Conservation (phyloP, 2,113 vertebrate species). For the Lanius collurio region DNA sequence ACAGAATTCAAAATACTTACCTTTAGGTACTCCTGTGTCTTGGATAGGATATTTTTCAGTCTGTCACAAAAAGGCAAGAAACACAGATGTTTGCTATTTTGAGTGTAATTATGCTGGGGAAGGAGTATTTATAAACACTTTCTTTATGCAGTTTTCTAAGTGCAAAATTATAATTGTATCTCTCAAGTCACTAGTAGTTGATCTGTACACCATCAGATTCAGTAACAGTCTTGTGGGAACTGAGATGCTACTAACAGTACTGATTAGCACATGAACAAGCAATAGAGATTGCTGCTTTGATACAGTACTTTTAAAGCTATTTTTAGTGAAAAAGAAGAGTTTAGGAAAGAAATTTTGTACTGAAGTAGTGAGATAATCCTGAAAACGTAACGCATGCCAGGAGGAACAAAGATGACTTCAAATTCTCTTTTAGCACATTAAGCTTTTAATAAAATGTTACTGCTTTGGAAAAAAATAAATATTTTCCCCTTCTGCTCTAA, state of each 20-base stretch:
- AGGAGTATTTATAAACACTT: not conserved
- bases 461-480: not conserved
- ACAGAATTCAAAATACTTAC: conserved; percentile 65
- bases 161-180: not conserved
- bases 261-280: not conserved
- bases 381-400: not conserved
- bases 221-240: not conserved
- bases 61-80: conserved; percentile 69
- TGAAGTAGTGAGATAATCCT: not conserved
- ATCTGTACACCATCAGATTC: not conserved
- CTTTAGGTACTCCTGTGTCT: conserved; percentile 87
- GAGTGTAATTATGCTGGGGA: not conserved
- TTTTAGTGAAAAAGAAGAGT: not conserved
- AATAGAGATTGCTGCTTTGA: not conserved
- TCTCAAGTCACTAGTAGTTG: not conserved
- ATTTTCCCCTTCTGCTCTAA: not conserved
- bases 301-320: not conserved
- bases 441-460: not conserved
- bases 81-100: conserved; percentile 17
- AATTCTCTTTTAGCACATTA: not conserved
- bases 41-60: conserved; percentile 92
- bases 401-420: not conserved
- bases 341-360: not conserved
- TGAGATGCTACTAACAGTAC: not conserved
- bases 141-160: not conserved